A percentile compares a stretch with the other conserved stretches of the same genome.
Conservation (phyloP, 30 jellyfish, hydroid and myxozoan species). For the Aurelia sp. region DNA sequence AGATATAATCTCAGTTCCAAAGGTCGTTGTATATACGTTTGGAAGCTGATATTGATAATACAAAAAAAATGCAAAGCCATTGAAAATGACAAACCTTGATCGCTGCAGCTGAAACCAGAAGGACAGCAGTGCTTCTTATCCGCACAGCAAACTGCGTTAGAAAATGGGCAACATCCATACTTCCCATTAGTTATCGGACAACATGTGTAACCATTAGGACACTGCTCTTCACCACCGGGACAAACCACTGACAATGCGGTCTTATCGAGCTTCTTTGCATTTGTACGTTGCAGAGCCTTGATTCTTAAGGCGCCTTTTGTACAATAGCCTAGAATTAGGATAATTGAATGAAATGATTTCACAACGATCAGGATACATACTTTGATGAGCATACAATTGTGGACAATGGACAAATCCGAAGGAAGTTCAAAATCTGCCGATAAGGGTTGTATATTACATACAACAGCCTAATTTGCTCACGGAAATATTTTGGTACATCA, state of each 20-base stretch:
- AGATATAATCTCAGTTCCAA: too few species aligned
- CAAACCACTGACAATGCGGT: not conserved
- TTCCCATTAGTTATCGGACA: conserved; percentile 21
- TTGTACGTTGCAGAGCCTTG: conserved; percentile 1
- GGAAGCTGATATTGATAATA: too few species aligned
- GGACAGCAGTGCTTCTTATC: conserved; percentile 59
- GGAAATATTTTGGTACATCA: too few species aligned
- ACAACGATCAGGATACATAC: too few species aligned
- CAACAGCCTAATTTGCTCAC: too few species aligned
- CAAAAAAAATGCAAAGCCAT: too few species aligned
- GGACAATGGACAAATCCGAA: too few species aligned
- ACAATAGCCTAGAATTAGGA: not conserved
- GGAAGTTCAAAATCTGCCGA: too few species aligned
- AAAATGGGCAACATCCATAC: conserved; percentile 63
- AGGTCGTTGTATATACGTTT: too few species aligned
- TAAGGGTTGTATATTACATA: too few species aligned
- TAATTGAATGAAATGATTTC: too few species aligned
- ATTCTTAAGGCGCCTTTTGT: conserved; percentile 15
- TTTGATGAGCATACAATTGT: too few species aligned
- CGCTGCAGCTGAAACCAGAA: conserved; percentile 43
- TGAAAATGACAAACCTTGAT: not conserved
- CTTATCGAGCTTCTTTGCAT: not conserved
- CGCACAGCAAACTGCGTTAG: conserved; percentile 49
- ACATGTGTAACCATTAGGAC: conserved; percentile 32
- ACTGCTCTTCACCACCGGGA: not conserved